These are phyloP conservation scores for Eupsilia transversa DNA, from an alignment of 2,888 invertebrate genomes.

Conservation along the genomic window DNA sequence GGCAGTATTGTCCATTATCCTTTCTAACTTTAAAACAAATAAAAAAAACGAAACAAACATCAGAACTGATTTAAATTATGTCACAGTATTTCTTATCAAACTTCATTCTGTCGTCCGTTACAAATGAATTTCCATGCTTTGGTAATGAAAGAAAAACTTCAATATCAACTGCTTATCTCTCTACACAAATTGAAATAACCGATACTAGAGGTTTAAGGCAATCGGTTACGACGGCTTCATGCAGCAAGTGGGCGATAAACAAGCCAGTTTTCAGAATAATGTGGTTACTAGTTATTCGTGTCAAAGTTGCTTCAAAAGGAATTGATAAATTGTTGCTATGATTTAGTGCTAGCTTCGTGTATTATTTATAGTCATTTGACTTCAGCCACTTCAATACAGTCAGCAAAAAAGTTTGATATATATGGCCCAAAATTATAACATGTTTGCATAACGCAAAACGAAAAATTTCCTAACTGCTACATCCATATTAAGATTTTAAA, in stretches of 20 bases:
- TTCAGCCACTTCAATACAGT: not conserved
- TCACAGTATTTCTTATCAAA: slow-evolving; percentile 44
- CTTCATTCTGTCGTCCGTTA: slow-evolving; percentile 25
- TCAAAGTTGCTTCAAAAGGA: slow-evolving; percentile 28
- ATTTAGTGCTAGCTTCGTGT: not conserved
- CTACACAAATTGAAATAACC: slow-evolving; percentile 50
- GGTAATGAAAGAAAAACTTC: slow-evolving; percentile 54
- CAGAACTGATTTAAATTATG: slow-evolving; percentile 28
- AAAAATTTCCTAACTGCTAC: no score
- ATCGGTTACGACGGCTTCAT: slow-evolving; percentile 27
- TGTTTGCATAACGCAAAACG: not conserved
- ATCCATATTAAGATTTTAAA: not conserved
- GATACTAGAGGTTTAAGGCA: slow-evolving; percentile 31
- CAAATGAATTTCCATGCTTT: slow-evolving; percentile 50
- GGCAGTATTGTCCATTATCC: not conserved
- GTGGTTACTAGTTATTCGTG: slow-evolving; percentile 17
- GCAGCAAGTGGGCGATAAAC: slow-evolving; percentile 22
- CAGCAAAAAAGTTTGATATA: not conserved
- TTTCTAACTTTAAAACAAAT: not conserved
- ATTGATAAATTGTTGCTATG: slow-evolving; percentile 13
- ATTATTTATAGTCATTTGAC: slow-evolving; percentile 15
- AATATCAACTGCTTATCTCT: slow-evolving; percentile 50
- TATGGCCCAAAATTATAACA: not conserved
- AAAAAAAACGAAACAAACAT: not conserved
- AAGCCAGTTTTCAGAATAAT: slow-evolving; percentile 28